Evolutionary conservation across 2,113 vertebrate genomes (phyloP).

Genomic region (Cyphomyrus discorhynchus): DNA sequence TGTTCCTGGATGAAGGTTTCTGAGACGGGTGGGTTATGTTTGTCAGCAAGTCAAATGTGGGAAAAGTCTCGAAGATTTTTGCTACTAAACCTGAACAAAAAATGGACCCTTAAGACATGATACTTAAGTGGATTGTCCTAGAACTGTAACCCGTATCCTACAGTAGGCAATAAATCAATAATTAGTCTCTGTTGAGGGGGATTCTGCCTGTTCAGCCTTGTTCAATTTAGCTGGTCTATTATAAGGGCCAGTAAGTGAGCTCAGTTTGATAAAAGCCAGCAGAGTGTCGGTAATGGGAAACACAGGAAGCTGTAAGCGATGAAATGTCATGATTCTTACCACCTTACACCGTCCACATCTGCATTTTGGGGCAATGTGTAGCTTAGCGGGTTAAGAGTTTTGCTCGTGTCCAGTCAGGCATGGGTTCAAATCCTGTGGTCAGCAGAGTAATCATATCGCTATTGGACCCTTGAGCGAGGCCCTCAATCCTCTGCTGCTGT

Average conservation of each 20-base stretch:
- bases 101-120: neutral
- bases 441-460: neutral
- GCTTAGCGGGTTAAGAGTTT: neutral
- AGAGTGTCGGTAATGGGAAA: neutral
- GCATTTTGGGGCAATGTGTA: neutral
- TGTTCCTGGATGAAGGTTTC: neutral
- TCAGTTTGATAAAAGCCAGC: neutral
- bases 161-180: neutral
- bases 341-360: neutral
- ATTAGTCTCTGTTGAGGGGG: neutral
- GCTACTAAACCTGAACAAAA: neutral
- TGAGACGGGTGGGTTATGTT: neutral
- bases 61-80: neutral
- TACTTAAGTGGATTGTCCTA: neutral
- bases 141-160: neutral
- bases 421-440: neutral
- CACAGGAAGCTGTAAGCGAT: neutral
- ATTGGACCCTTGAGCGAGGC: neutral
- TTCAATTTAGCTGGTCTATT: neutral
- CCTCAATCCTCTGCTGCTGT: neutral
- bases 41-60: neutral
- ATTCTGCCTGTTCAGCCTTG: neutral
- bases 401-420: neutral
- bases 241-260: neutral
- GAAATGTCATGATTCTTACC: neutral